Evolutionary conservation across 1,140 invertebrate species (phyloP), one percentile per base, ranked within the genome.

Genomic region (Hyles euphorbiae): DNA sequence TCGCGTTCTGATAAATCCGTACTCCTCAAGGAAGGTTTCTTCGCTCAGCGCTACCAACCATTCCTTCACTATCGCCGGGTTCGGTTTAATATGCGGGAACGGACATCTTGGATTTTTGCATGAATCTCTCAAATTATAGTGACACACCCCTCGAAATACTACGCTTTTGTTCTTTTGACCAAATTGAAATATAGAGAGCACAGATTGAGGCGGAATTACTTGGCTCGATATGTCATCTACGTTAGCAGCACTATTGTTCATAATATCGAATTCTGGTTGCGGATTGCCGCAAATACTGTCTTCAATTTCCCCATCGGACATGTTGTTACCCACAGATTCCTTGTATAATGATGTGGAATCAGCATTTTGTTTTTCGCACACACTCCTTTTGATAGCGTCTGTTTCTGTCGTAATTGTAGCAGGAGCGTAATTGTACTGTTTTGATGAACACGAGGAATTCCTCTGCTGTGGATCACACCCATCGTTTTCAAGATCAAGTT

Each of bases 11-110:
- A 78, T 8, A 32, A 72, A n/a, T 34, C 77, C 63, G 53, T 81
- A 88, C 45, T 88, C 84, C 57, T 72, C 47, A 0, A 81, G 63
- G 22, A 88, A 80, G 2, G 53, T 5, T 4, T 65, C 56, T 5
- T 79, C 67, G 12, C 36, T 63, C 2, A 83, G 34, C 3, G 5
- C 9, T 10, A 3, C 2, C 2, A 87, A 12, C 22, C 54, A 68
- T 1, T 43, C 44, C 49, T 43, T 63, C 0, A 83, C 52, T 9
- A 58, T 50, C 0, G 44, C 40, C 6, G 34, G 6, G 5, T 58
- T 53, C 0, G 68, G 53, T 5, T 49, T 7, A 0, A 53, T 34
- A 33, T 87, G 84, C 3, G 61, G 60, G 45, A 68, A 84, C 9
- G 60, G 57, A 49, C 83, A 86, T 2, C n/a, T 45, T 11, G 10